These are phyloP conservation scores for Antedon mediterranea DNA, from an alignment of 53 echinoderm and acorn worm species.

Conservation along the genomic window DNA sequence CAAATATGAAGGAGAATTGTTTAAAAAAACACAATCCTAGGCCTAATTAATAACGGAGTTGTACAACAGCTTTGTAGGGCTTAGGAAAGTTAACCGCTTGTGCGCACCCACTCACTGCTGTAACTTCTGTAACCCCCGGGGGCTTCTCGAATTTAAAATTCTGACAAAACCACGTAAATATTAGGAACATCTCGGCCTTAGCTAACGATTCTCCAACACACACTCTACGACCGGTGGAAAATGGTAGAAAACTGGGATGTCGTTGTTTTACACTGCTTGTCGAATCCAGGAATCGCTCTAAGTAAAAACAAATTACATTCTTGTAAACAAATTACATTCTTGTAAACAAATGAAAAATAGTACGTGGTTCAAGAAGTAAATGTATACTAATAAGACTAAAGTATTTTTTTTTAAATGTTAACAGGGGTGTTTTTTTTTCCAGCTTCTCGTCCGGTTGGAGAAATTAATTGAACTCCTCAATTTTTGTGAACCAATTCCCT, in stretches of 20 bases:
- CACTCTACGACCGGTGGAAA: not conserved
- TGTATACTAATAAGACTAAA: no score
- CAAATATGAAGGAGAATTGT: no score
- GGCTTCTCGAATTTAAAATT: not conserved
- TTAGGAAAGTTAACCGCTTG: not conserved
- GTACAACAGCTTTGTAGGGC: not conserved
- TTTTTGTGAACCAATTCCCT: no score
- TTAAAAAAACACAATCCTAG: no score
- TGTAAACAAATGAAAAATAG: no score
- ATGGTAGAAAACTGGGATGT: not conserved
- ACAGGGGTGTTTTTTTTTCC: no score
- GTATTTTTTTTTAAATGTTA: no score
- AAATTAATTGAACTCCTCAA: no score
- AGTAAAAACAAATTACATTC: no score
- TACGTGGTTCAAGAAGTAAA: no score
- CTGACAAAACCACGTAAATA: not conserved
- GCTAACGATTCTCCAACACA: not conserved
- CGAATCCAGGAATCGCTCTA: not conserved
- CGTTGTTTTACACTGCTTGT: not conserved
- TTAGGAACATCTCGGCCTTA: not conserved
- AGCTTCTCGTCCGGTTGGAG: no score
- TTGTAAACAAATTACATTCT: no score
- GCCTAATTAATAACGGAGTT: not conserved
- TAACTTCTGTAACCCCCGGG: not conserved
- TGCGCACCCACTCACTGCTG: not conserved